Evolutionary conservation across 2,888 invertebrate genomes (phyloP).

Genomic region (Parasteatoda lunata): DNA sequence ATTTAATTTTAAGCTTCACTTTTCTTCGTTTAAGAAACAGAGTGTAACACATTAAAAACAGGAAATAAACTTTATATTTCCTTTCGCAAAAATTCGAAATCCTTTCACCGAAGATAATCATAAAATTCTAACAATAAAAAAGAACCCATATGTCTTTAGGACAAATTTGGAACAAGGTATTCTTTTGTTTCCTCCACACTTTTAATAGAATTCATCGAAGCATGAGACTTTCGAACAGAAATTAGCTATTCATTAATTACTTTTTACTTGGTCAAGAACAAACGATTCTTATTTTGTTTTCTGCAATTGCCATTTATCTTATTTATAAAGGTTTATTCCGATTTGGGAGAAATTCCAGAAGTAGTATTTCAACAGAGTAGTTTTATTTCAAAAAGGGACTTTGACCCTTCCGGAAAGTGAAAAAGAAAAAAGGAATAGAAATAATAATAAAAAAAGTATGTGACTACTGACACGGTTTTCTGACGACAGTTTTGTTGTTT

Average conservation of each 20-base stretch:
- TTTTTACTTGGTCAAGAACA: conserved; percentile 1
- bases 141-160: conserved; percentile 1
- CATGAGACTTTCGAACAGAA: conserved; percentile 10
- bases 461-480: conserved; percentile 59
- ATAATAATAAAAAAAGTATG: background rate
- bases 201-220: conserved; percentile 33
- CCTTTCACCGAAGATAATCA: background rate
- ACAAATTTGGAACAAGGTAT: conserved; percentile 57
- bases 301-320: background rate
- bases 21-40: no score
- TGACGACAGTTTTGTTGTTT: conserved; percentile 41
- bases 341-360: background rate
- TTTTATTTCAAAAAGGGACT: conserved; percentile 28
- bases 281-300: conserved; percentile 7
- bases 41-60: no score
- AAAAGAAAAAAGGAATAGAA: no score
- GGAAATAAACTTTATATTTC: background rate
- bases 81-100: background rate
- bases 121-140: background rate
- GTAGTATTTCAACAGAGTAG: background rate
- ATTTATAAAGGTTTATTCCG: conserved; percentile 4
- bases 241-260: conserved; percentile 39
- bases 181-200: conserved; percentile 38
- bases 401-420: conserved; percentile 44
- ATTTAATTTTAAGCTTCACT: no score